phyloP scores from a whole-genome alignment of 2,888 invertebrate species.

The Hypsopygia costalis region DNA sequence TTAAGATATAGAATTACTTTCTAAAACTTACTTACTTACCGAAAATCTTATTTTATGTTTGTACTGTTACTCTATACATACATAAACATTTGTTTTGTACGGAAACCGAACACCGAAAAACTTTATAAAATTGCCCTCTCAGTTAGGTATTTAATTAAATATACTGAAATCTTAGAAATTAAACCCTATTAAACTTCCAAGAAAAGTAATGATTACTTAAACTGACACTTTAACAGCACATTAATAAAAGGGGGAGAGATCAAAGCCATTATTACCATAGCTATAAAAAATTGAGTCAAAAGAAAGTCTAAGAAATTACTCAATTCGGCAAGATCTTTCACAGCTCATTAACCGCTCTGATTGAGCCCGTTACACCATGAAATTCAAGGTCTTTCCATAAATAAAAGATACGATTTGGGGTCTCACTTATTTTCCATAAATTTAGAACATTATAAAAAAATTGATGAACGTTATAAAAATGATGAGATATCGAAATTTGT shows the following conservation, averaged over 20 bases:
- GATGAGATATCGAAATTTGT: background rate
- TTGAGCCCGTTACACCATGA: conserved; percentile 52
- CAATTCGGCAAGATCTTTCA: conserved; percentile 66
- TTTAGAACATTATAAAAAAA: conserved; percentile 4
- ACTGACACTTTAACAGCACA: conserved; percentile 11
- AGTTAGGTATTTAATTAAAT: too few relatives aligned
- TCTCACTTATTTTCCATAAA: conserved; percentile 5
- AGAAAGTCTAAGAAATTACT: conserved; percentile 56
- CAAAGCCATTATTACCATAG: conserved; percentile 1
- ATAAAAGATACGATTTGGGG: conserved; percentile 26
- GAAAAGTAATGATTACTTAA: conserved; percentile 5
- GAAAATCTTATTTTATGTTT: too few relatives aligned
- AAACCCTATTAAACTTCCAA: background rate
- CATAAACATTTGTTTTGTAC: too few relatives aligned
- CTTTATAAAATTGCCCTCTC: background rate
- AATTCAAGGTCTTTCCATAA: conserved; percentile 51
- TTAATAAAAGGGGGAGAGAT: conserved; percentile 4
- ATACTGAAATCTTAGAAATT: conserved; percentile 3
- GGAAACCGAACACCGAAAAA: too few relatives aligned
- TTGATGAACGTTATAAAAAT: background rate
- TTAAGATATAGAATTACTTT: too few relatives aligned
- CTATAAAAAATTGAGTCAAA: conserved; percentile 37
- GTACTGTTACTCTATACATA: too few relatives aligned
- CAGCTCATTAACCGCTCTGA: conserved; percentile 71
- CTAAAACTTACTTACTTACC: too few relatives aligned